phyloP scores from a whole-genome alignment of 2,113 vertebrate species.

The Symphodus melops region DNA sequence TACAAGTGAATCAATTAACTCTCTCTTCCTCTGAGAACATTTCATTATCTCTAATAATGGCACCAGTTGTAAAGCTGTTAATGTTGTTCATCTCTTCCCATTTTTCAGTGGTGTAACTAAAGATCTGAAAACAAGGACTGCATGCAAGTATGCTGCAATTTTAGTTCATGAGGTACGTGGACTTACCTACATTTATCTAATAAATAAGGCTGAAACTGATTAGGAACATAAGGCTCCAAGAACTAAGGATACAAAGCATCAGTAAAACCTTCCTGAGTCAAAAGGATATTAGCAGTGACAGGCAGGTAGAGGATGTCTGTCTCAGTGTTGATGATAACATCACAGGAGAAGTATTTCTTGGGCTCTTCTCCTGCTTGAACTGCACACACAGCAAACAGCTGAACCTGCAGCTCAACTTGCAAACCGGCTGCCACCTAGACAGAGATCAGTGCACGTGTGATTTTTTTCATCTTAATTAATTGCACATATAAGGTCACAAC shows the following conservation, averaged over 20 bases:
- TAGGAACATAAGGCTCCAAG: too few species aligned
- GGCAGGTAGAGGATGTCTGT: slow-evolving; percentile 86
- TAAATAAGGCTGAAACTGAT: background rate
- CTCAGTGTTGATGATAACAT: slow-evolving; percentile 88
- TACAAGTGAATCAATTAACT: slow-evolving; percentile 2
- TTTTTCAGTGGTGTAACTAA: background rate
- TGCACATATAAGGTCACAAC: background rate
- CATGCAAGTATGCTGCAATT: too few species aligned
- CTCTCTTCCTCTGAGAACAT: background rate
- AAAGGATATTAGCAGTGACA: slow-evolving; percentile 94
- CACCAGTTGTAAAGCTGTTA: background rate
- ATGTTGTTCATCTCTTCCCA: background rate
- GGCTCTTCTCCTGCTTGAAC: slow-evolving; percentile 66
- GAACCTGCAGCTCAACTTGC: slow-evolving; percentile 85
- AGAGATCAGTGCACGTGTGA: background rate
- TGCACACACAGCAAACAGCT: slow-evolving; percentile 84
- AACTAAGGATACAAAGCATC: background rate
- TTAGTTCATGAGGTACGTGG: background rate
- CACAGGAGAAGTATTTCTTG: slow-evolving; percentile 75
- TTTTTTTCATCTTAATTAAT: background rate
- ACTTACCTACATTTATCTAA: background rate
- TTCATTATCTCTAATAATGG: background rate
- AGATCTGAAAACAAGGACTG: background rate
- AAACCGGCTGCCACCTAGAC: slow-evolving; percentile 90
- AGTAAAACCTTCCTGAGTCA: background rate